Evolutionary conservation across 2,113 vertebrate genomes (phyloP).

Genomic region (Leucopsar rothschildi): DNA sequence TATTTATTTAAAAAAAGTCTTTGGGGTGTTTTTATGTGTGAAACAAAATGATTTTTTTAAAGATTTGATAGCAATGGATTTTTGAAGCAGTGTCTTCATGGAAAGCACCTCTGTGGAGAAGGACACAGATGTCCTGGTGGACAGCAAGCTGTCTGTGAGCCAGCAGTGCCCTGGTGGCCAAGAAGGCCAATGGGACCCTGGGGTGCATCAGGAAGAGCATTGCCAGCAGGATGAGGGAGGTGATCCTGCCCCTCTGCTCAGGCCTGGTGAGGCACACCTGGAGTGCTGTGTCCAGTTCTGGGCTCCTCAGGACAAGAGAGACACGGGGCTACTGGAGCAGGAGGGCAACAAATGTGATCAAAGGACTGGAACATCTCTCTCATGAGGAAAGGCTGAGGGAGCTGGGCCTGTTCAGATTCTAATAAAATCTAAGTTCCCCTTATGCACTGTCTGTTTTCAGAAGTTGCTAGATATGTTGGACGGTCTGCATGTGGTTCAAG

Average conservation of each 20-base stretch:
- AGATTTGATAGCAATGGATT: not conserved
- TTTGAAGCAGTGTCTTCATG: not conserved
- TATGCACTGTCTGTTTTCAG: not conserved
- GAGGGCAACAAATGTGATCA: not conserved
- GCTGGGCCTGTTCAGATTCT: not conserved
- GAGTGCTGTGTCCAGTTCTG: not conserved
- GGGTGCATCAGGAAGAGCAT: not conserved
- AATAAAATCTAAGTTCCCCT: not conserved
- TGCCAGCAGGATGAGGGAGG: not conserved
- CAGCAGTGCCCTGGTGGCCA: not conserved
- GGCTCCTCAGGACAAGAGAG: not conserved
- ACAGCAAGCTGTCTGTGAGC: not conserved
- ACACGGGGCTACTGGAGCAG: rapidly evolving
- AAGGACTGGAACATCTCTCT: not conserved
- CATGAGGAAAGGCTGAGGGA: not conserved
- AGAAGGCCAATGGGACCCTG: not conserved
- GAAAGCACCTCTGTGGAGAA: not conserved
- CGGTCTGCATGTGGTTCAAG: not conserved
- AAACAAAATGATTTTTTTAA: not conserved
- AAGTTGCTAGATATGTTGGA: not conserved
- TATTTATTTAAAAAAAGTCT: not conserved
- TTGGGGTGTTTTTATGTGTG: rapidly evolving
- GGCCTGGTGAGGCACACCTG: not conserved
- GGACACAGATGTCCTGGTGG: rapidly evolving
- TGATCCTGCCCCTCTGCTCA: not conserved